phyloP scores from a whole-genome alignment of 2,113 vertebrate genomes.

The Alligator sinensis region DNA sequence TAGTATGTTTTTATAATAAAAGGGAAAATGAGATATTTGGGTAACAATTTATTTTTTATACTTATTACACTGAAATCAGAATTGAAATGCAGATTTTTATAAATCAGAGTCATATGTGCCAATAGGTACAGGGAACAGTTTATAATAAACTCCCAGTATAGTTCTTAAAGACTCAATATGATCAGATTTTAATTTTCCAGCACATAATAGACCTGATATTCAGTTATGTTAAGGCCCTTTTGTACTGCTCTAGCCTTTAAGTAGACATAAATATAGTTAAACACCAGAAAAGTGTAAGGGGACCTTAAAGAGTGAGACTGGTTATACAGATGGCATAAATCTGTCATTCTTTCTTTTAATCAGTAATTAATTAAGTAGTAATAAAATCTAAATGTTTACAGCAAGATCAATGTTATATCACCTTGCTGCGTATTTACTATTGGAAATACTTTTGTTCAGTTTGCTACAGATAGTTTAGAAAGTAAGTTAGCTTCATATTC shows the following conservation, averaged over 20 bases:
- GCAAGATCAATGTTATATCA: background rate
- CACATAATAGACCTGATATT: background rate
- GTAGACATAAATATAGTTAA: background rate
- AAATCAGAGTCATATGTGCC: background rate
- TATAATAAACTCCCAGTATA: background rate
- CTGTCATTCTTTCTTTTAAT: background rate
- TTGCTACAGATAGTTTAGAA: background rate
- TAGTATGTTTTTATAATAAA: background rate
- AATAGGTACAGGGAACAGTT: background rate
- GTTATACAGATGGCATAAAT: background rate
- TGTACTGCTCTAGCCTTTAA: background rate
- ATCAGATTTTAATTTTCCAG: background rate
- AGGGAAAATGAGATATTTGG: background rate
- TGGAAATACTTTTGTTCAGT: background rate
- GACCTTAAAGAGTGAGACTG: background rate
- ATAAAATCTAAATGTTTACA: background rate
- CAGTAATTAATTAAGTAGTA: background rate
- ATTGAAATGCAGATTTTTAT: background rate
- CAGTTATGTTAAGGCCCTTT: background rate
- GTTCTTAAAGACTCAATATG: background rate
- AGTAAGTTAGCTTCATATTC: conserved; percentile 36
- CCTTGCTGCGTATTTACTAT: background rate
- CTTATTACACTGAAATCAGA: background rate
- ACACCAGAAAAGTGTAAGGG: background rate
- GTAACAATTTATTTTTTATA: background rate